A percentile compares a stretch with the other conserved stretches of the same genome.
Conservation (phyloP, 2,888 invertebrate species). For the Drosophila mettleri region DNA sequence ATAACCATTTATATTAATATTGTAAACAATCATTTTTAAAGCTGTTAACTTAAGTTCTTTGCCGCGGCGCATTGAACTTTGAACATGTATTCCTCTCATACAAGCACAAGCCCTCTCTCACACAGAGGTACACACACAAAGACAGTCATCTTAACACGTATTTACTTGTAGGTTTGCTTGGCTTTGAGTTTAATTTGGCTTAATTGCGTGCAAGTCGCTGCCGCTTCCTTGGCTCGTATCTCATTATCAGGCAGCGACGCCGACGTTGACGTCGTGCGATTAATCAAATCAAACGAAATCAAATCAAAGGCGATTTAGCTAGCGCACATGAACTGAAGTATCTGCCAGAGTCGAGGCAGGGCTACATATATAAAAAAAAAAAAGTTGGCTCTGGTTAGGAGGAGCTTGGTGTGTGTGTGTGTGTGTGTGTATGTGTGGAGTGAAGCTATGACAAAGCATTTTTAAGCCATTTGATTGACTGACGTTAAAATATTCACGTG, state of each 20-base stretch:
- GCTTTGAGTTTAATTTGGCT: constrained; percentile 69
- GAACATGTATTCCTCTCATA: constrained; percentile 31
- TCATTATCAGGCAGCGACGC: constrained; percentile 52
- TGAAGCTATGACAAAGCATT: constrained; percentile 80
- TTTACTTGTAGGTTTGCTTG: constrained; percentile 58
- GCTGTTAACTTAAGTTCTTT: constrained; percentile 70
- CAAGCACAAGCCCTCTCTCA: constrained; percentile 6
- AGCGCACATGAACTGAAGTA: constrained; percentile 59
- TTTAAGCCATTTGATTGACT: constrained; percentile 82
- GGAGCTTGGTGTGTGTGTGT: constrained; percentile 16
- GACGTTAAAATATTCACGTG: constrained; percentile 81
- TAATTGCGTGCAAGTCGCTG: constrained; percentile 73
- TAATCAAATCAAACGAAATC: constrained; percentile 80
- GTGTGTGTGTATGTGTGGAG: constrained; percentile 6
- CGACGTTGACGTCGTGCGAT: constrained; percentile 63
- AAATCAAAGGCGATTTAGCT: constrained; percentile 79
- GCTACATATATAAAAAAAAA: constrained; percentile 1
- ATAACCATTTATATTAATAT: constrained; percentile 75
- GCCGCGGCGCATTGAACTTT: constrained; percentile 66
- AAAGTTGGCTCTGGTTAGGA: constrained; percentile 15
- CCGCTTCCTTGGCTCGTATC: constrained; percentile 35
- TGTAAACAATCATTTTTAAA: constrained; percentile 71
- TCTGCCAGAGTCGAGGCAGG: constrained; percentile 14
- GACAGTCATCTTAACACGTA: constrained; percentile 59
- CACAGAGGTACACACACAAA: background rate